Percentiles rank a stretch among this genome's conserved stretches.
Evolutionary conservation across 2,888 invertebrate species (phyloP).

Genomic region (Nomada lathburiana): DNA sequence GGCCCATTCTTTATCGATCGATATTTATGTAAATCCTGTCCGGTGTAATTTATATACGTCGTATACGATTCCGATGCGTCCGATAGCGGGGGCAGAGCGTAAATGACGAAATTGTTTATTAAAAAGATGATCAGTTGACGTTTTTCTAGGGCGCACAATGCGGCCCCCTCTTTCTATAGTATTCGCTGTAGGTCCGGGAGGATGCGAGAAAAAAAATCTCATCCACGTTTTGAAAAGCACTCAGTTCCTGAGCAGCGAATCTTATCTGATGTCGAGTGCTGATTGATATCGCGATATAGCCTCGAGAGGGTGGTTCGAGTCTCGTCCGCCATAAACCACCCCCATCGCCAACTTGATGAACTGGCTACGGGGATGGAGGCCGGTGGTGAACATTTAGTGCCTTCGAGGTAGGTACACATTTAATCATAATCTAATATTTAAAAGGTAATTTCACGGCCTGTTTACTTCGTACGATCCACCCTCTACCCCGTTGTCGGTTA

Average conservation of each 20-base stretch:
- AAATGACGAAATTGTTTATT: not conserved
- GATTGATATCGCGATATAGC: conserved; percentile 81
- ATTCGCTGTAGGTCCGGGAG: conserved; percentile 22
- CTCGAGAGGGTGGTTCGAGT: conserved; percentile 68
- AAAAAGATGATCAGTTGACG: conserved; percentile 43
- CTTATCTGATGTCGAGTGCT: conserved; percentile 82
- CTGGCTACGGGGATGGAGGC: conserved; percentile 55
- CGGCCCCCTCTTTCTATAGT: conserved; percentile 8
- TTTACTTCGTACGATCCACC: conserved; percentile 79
- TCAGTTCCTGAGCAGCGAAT: conserved; percentile 79
- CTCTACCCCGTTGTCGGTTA: conserved; percentile 64
- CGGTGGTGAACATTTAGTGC: conserved; percentile 80
- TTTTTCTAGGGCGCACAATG: conserved; percentile 35
- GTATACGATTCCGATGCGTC: not conserved
- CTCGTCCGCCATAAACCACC: conserved; percentile 73
- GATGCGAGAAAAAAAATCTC: conserved; percentile 56
- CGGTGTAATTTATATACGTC: not conserved
- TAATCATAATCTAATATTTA: conserved; percentile 85
- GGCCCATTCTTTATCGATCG: conserved; percentile 3
- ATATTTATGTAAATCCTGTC: not conserved
- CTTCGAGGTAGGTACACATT: conserved; percentile 82
- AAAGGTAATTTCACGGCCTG: conserved; percentile 85
- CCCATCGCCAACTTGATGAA: conserved; percentile 77
- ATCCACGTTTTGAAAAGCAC: conserved; percentile 76
- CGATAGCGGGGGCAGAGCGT: not conserved